These are phyloP conservation scores for Neoitamus cyanurus DNA, from an alignment of 2,888 invertebrate species.

Conservation along the genomic window DNA sequence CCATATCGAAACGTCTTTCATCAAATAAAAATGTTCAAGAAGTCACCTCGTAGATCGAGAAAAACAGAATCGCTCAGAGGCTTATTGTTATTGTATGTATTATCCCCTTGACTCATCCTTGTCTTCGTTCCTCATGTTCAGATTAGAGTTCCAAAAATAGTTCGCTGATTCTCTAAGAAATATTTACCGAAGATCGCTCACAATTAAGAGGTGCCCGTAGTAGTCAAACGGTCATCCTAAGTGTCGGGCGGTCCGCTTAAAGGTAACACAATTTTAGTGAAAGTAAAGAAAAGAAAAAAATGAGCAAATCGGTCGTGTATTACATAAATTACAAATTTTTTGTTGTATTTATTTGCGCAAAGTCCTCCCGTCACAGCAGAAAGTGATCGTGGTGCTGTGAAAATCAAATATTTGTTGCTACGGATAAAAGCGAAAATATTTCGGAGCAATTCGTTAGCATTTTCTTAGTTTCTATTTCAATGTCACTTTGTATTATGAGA, in stretches of 20 bases:
- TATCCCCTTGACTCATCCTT: neutral
- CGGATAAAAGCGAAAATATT: neutral
- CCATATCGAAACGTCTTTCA: neutral
- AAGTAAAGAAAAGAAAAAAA: neutral
- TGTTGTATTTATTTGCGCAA: neutral
- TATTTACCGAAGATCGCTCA: neutral
- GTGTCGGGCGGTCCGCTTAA: neutral
- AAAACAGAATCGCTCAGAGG: neutral
- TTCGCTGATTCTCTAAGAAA: neutral
- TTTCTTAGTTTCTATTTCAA: neutral
- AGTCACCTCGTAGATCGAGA: neutral
- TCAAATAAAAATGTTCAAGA: neutral
- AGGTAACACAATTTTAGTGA: neutral
- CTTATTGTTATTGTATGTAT: too few relatives aligned
- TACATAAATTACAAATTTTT: neutral
- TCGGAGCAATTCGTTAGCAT: neutral
- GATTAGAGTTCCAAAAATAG: slow-evolving; percentile 12
- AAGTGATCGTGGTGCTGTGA: neutral
- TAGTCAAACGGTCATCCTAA: neutral
- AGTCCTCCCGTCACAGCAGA: neutral
- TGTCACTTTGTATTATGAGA: neutral
- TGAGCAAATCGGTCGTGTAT: neutral
- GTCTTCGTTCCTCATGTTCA: neutral
- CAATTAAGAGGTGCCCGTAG: neutral
- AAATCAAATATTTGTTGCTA: neutral